Percentiles rank a stretch among this genome's conserved stretches.
Evolutionary conservation across 2,113 vertebrate genomes (phyloP).

Genomic region (Dicentrarchus labrax): DNA sequence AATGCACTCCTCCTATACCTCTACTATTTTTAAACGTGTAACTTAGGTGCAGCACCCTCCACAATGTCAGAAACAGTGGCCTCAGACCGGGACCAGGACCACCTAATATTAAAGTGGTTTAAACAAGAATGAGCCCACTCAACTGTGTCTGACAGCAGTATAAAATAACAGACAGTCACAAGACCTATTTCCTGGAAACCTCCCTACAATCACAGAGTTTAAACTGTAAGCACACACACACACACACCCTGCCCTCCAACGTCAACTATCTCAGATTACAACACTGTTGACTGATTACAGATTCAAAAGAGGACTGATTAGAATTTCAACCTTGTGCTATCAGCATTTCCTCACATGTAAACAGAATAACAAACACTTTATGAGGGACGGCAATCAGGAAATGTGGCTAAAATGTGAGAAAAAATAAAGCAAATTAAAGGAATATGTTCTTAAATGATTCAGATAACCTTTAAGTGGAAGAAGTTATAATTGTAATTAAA

Average conservation of each 20-base stretch:
- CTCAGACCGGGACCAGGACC: conserved; percentile 41
- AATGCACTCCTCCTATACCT: conserved; percentile 7
- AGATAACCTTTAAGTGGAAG: neutral
- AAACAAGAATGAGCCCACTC: conserved; percentile 52
- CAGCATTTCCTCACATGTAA: conserved; percentile 21
- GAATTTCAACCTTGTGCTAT: conserved; percentile 23
- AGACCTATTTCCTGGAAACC: conserved; percentile 58
- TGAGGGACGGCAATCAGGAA: neutral
- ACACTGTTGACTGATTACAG: conserved; percentile 31
- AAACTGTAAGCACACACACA: conserved; percentile 15
- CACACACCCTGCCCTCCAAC: conserved; percentile 23
- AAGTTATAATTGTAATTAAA: neutral
- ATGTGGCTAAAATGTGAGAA: neutral
- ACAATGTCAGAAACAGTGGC: conserved; percentile 48
- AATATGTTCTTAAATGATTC: neutral
- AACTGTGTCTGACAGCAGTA: conserved; percentile 4
- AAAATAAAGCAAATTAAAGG: neutral
- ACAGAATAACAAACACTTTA: conserved; percentile 4
- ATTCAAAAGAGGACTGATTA: conserved; percentile 14
- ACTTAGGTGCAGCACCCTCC: conserved; percentile 42
- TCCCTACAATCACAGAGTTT: conserved; percentile 52
- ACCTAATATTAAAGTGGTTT: conserved; percentile 64
- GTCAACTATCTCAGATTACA: conserved; percentile 38
- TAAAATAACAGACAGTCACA: conserved; percentile 1
- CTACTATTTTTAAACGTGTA: conserved; percentile 28